Base-by-base conservation (phyloP, 2,888 invertebrate species). In the Nomada flava region DNA sequence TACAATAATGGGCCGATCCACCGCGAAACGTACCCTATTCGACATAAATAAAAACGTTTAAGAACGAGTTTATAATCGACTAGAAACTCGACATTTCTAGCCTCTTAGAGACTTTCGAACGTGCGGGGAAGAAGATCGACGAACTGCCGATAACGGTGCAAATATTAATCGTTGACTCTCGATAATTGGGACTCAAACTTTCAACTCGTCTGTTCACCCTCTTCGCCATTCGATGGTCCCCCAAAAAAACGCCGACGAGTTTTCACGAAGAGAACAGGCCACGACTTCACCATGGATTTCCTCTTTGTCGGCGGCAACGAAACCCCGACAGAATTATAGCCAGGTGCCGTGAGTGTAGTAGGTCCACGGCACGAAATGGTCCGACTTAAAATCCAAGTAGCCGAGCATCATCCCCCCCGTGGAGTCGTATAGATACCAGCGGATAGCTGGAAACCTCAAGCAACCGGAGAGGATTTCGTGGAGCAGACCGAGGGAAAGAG, bases 351-450 rank as follows among this genome's bases (percentile, higher is more conserved):
- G 57, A 70, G 64, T 79, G 76, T 69, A 70, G 71, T 69, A 70
- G 71, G 76, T 64, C 63, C 52, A 18, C 53, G 76, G 76, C 74
- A 80, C 80, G 87, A 86, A 88, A 87, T 74, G 82, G 79, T 78
- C 71, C 72, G 83, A 88, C 87, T 88, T 84, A 87, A 89, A 85
- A 87, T 87, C 87, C 86, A 90, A 90, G 91, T 89, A 86, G 86
- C 84, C 78, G 76, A 79, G 87, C 86, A 86, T 89, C 88, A 82
- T 55, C 50, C 76, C 20, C 64, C 64, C 52, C 70, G 55, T 50
- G 76, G 79, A 65, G 76, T 76, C 79, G 59, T 75, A 86, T 87
- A 88, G 86, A 87, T 15, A 60, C 18, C 23, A n/a, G 44, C 76
- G 78, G 82, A 65, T 72, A 86, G 90, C 89, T 90, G 89, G 88